Percentiles rank a stretch among this genome's conserved stretches.
phyloP scores from a whole-genome alignment of 92 coral and sea anemone genomes.

The Zoanthus sociatus region DNA sequence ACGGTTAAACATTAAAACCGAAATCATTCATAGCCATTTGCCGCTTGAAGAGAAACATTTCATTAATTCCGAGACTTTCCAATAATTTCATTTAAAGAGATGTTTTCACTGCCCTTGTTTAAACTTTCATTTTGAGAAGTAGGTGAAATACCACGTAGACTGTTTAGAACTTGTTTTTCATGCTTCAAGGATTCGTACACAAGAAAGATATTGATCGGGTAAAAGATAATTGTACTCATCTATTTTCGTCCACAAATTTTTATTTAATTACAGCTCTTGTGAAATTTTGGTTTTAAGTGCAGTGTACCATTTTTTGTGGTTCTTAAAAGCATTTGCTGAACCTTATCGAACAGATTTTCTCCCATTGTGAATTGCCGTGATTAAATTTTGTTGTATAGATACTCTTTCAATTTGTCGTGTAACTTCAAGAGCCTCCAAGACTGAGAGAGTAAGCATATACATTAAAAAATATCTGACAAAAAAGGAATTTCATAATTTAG shows the following conservation, averaged over 20 bases:
- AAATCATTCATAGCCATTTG: neutral
- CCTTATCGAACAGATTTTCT: constrained; percentile 19
- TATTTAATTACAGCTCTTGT: constrained; percentile 13
- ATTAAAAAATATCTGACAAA: neutral
- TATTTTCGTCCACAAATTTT: neutral
- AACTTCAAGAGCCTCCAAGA: neutral
- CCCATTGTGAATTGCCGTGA: neutral
- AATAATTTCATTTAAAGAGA: neutral
- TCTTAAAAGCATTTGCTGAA: constrained; percentile 7
- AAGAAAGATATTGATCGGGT: neutral
- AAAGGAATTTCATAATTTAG: neutral
- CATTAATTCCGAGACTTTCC: neutral
- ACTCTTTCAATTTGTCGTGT: neutral
- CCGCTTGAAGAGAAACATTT: neutral
- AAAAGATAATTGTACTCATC: neutral
- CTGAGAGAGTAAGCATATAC: constrained; percentile 23
- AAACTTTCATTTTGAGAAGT: neutral
- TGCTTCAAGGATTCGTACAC: neutral
- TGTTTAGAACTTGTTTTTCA: constrained; percentile 18
- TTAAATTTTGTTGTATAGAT: neutral
- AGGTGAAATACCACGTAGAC: neutral
- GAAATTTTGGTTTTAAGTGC: constrained; percentile 4
- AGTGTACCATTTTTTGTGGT: neutral
- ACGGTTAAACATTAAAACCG: neutral
- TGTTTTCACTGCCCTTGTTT: neutral